phyloP scores from a whole-genome alignment of 2,888 invertebrate genomes.

The Trichogramma evanescens region DNA sequence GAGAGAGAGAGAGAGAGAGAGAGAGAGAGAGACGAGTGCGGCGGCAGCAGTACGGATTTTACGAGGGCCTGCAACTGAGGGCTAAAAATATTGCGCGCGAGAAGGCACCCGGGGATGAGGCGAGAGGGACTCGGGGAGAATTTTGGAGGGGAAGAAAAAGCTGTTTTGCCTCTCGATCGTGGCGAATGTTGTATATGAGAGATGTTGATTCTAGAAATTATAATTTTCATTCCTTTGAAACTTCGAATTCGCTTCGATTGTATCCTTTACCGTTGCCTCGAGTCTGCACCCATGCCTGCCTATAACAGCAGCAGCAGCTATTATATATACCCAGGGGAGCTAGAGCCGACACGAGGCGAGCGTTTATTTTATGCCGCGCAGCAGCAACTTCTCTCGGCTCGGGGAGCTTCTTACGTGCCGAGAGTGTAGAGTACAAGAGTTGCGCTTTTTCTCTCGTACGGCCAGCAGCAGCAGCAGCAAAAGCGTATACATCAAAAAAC shows the following conservation, averaged over 20 bases:
- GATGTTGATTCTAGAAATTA: not conserved
- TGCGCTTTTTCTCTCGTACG: not conserved
- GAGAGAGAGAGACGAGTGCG: not conserved
- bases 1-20: not conserved
- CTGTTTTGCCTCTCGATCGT: too few relatives aligned
- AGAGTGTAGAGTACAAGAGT: too few relatives aligned
- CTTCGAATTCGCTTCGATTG: not conserved
- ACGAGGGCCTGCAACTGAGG: constrained; percentile 12
- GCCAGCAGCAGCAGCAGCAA: not conserved
- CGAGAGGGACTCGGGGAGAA: not conserved
- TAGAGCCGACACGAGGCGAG: not conserved
- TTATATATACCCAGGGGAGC: constrained; percentile 3
- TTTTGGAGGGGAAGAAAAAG: not conserved
- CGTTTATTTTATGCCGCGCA: constrained; percentile 15
- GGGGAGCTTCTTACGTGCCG: too few relatives aligned
- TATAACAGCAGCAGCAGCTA: not conserved
- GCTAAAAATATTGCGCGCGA: constrained; percentile 9
- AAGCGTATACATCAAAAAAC: not conserved
- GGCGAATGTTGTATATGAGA: constrained; percentile 13
- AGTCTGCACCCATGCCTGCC: not conserved
- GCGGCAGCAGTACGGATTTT: not conserved
- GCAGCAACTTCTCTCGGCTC: constrained; percentile 3
- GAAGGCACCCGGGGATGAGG: not conserved
- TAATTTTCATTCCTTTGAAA: too few relatives aligned
- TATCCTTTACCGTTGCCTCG: too few relatives aligned